Evolutionary conservation across 2,113 vertebrate species (phyloP), one percentile per base, ranked within the genome.

Genomic region (Neopipo cinnamomea): DNA sequence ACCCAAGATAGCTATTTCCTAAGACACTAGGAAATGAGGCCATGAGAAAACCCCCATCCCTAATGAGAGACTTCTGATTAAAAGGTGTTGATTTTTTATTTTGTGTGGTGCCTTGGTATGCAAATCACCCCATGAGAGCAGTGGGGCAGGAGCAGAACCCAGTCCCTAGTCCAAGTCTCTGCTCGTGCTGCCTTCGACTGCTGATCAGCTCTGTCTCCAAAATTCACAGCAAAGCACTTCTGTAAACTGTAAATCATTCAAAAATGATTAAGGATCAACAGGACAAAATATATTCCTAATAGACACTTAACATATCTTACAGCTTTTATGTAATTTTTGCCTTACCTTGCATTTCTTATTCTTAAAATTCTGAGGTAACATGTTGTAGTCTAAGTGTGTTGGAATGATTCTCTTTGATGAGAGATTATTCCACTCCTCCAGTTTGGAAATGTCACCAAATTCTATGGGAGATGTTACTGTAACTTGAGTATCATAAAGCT

Each of bases 401-500:
- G 98, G 98, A 67, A 98, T 98, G 65, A 98, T 96, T 91, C 98
- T 97, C 82, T 94, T 96, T 52, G 96, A 93, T 17, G 96, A 65
- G 47, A 97, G 61, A 37, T 56, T 73, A 62, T 97, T 95, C 80
- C 98, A 85, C 68, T 98, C 96, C 31, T 98, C 96, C 42, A 98
- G 73, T 70, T 31, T 98, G 55, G 98, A 98, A 73, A 97, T 17
- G 23, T 98, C 97, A 94, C 98, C 98, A 73, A 98, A 88, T 88
- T 98, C 98, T 50, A 98, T 96, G 18, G 98, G 97, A 55, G 97
- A 89, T 8, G 97, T 98, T 66, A 98, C 30, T 42, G 95, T 95
- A 28, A 98, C 78, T 72, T 87, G 93, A 33, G 96, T 49, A 1
- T 35, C 61, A 25, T 97, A 97, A 71, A 98, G 97, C 49, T 96